These are phyloP conservation scores for Ascidia mentula DNA, from an alignment of 23 tunicate species.

Conservation along the genomic window DNA sequence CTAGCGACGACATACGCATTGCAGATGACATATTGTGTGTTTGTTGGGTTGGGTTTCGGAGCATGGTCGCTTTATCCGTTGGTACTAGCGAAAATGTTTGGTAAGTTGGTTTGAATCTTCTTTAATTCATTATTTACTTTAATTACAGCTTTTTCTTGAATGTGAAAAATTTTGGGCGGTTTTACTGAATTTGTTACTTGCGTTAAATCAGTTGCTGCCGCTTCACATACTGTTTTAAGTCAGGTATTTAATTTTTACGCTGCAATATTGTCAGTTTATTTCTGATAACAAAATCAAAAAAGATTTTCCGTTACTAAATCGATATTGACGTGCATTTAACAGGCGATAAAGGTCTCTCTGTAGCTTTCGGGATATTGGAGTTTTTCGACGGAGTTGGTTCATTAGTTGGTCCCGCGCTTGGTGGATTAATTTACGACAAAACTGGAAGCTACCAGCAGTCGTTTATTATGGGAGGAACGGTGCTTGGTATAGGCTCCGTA, in stretches of 20 bases:
- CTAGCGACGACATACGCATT: background rate
- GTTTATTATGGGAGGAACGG: slow-evolving; percentile 39
- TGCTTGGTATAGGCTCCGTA: slow-evolving; percentile 34
- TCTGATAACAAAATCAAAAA: too few species aligned
- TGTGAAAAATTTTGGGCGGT: too few species aligned
- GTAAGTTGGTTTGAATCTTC: too few species aligned
- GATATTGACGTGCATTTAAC: too few species aligned
- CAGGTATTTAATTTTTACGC: too few species aligned
- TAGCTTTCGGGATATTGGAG: slow-evolving; percentile 47
- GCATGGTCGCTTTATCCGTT: slow-evolving; percentile 60
- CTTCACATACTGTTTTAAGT: too few species aligned
- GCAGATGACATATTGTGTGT: slow-evolving; percentile 23
- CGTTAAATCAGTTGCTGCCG: too few species aligned
- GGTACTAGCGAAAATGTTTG: slow-evolving; percentile 38
- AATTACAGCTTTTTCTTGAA: too few species aligned
- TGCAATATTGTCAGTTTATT: too few species aligned
- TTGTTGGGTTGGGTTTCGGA: slow-evolving; percentile 48
- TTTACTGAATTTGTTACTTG: too few species aligned
- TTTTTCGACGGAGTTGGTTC: slow-evolving; percentile 53
- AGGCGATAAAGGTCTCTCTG: slow-evolving; percentile 29
- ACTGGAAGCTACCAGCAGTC: slow-evolving; percentile 27
- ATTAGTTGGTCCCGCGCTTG: slow-evolving; percentile 42
- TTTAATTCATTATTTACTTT: too few species aligned
- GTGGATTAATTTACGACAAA: slow-evolving; percentile 52
- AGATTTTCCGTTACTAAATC: too few species aligned